Evolutionary conservation across 2,888 invertebrate genomes (phyloP), one percentile per base, ranked within the genome.

Genomic region (Diarsia dahlii): DNA sequence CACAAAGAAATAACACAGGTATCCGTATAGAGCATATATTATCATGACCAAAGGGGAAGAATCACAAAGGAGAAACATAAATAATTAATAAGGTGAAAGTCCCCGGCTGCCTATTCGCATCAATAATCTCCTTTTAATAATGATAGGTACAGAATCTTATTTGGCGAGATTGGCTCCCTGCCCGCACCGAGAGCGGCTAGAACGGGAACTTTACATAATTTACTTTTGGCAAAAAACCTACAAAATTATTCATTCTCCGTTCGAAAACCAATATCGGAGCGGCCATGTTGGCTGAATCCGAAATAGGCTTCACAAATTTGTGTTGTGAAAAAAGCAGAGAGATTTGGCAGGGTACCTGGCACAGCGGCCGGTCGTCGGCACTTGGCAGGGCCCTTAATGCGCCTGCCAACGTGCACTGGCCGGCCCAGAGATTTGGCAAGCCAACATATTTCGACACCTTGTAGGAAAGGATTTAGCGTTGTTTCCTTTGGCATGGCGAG

Each of bases 391-490:
- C 86, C 82, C 83, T 86, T 89, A 89, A 87, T 88, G 87, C 87
- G 88, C 89, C 90, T 92, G 90, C 90, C 91, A 91, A 92, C 89
- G 85, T 88, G 89, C 88, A 88, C 89, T 86, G 88, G 87, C 89
- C 85, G 88, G 86, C 71, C 86, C 85, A 85, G 79, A 91, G 90
- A 93, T 92, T 95, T 95, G 95, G 95, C 95, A 94, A 85, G 91
- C 89, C 81, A 84, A 84, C 88, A 76, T 85, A 87, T 91, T 91
- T 92, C 91, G 85, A 91, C 94, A 91, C 92, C 91, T 92, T 91
- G 89, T 91, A 88, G 87, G 89, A 88, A 89, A 87, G 88, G 90
- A 93, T 93, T 93, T 91, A 92, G 76, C 90, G 89, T 79, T 86
- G 90, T 90, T 90, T 90, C 87, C 90, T 89, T 91, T 91, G 91